phyloP scores from a whole-genome alignment of 2,888 invertebrate genomes.

The Strigamia transsilvanica region DNA sequence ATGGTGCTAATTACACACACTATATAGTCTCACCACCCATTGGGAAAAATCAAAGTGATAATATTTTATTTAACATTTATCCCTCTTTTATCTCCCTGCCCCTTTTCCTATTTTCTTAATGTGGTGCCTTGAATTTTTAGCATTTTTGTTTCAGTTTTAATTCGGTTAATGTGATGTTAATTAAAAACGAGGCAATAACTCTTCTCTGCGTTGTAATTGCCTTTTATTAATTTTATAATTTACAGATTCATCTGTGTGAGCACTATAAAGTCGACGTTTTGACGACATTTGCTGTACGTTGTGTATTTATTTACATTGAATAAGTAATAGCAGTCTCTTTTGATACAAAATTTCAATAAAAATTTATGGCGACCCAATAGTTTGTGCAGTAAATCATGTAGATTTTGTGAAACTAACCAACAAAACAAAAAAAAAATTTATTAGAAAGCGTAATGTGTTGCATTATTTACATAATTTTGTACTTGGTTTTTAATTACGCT shows the following conservation, averaged over 20 bases:
- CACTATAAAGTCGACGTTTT: constrained; percentile 20
- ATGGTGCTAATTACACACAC: constrained; percentile 18
- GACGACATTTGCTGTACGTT: constrained; percentile 12
- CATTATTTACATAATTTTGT: constrained; percentile 5
- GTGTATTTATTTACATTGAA: constrained; percentile 32
- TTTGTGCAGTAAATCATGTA: constrained; percentile 6
- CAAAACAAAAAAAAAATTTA: background rate
- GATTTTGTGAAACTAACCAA: background rate
- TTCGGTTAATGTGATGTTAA: background rate
- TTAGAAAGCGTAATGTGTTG: background rate
- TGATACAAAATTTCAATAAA: constrained; percentile 40
- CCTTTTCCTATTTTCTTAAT: constrained; percentile 1
- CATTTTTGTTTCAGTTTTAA: background rate
- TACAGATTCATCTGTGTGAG: constrained; percentile 31
- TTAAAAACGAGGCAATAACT: constrained; percentile 20
- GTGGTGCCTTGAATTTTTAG: constrained; percentile 35
- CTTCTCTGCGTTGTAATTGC: background rate
- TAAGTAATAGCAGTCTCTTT: constrained; percentile 41
- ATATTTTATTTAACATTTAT: background rate
- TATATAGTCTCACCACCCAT: constrained; percentile 10
- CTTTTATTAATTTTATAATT: constrained; percentile 2
- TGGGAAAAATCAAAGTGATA: background rate
- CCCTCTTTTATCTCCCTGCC: background rate
- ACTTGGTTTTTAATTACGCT: background rate
- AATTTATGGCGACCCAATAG: constrained; percentile 27